phyloP scores from a whole-genome alignment of 1,140 invertebrate species.

The Drosophila bifasciata region DNA sequence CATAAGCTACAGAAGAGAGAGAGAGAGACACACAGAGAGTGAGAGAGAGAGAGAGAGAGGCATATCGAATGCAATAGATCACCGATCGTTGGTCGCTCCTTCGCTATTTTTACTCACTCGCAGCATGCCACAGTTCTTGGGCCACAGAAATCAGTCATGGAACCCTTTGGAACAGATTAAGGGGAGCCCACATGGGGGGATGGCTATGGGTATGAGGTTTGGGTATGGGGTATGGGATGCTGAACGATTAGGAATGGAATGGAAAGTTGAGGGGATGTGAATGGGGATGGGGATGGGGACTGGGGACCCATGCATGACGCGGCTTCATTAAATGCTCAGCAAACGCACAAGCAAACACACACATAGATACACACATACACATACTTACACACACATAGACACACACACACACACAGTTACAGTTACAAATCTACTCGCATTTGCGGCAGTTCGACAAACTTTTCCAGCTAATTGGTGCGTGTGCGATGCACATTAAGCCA shows the following conservation, averaged over 20 bases:
- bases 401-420: neutral
- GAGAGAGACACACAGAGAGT: too few species aligned
- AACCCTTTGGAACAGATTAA: too few species aligned
- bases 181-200: too few species aligned
- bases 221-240: too few species aligned
- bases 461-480: constrained; percentile 39
- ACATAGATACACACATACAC: neutral
- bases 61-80: constrained; percentile 64
- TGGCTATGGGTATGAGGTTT: too few species aligned
- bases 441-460: constrained; percentile 26
- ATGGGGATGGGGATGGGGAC: too few species aligned
- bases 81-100: constrained; percentile 18
- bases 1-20: constrained; percentile 24
- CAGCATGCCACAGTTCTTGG: neutral
- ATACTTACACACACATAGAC: neutral
- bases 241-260: too few species aligned
- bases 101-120: neutral
- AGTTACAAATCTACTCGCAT: neutral
- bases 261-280: too few species aligned
- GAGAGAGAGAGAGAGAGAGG: too few species aligned
- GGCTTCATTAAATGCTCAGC: constrained; percentile 10
- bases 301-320: too few species aligned
- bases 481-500: constrained; percentile 9
- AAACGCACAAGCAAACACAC: constrained; percentile 1
- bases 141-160: too few species aligned